Conservation (phyloP, 2,888 invertebrate species). For the Zygothrica quintamaculata region DNA sequence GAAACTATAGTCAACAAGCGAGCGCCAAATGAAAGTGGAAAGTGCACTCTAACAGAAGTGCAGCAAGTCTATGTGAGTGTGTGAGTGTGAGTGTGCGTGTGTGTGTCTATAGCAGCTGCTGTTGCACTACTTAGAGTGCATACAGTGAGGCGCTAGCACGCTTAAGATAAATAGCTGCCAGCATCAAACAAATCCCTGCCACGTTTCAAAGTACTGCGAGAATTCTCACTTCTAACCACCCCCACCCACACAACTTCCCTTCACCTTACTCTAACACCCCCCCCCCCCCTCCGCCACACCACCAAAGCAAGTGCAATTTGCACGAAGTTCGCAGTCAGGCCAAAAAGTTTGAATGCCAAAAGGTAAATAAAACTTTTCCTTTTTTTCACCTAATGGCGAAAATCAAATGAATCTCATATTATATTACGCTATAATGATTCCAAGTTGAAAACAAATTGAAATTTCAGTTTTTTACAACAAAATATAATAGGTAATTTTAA, state of each 20-base stretch:
- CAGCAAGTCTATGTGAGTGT: constrained; percentile 15
- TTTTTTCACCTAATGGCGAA: constrained; percentile 20
- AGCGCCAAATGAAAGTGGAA: constrained; percentile 75
- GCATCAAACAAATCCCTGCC: constrained; percentile 47
- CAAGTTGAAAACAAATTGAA: too few species aligned
- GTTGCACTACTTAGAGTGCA: constrained; percentile 61
- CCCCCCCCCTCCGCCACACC: constrained; percentile 4
- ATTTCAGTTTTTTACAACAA: too few species aligned
- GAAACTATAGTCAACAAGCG: constrained; percentile 71
- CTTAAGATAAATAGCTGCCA: constrained; percentile 73
- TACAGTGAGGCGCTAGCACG: constrained; percentile 59
- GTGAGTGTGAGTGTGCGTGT: constrained; percentile 5
- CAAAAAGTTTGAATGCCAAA: constrained; percentile 40
- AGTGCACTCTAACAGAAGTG: constrained; percentile 66
- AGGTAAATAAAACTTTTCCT: constrained; percentile 41
- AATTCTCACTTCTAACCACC: constrained; percentile 6
- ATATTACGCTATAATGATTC: neutral
- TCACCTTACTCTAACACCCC: too few species aligned
- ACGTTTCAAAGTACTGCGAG: constrained; percentile 7
- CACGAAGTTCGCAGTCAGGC: constrained; percentile 36
- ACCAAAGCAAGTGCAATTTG: constrained; percentile 24
- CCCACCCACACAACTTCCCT: constrained; percentile 11
- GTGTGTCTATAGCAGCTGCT: constrained; percentile 31
- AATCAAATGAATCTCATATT: constrained; percentile 25
- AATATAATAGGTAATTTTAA: too few species aligned